Conservation (phyloP, 2,797 vertebrate genomes). For the Lithobates sylvaticus region DNA sequence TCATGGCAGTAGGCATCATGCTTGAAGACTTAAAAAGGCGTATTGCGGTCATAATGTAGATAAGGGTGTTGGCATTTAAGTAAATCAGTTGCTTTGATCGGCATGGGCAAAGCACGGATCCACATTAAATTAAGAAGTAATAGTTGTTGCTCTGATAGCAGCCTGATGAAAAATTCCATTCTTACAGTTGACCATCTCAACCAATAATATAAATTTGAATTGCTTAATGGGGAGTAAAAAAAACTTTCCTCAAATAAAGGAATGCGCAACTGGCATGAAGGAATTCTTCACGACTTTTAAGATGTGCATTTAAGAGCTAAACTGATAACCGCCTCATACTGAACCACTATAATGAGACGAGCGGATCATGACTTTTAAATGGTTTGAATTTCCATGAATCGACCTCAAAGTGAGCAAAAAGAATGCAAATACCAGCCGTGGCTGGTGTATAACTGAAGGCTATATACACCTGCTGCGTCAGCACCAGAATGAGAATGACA, state of each 20-base stretch:
- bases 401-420: constrained; percentile 52
- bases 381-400: constrained; percentile 46
- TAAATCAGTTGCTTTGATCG: too few relatives aligned
- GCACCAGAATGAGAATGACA: constrained; percentile 31
- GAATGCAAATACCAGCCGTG: constrained; percentile 37
- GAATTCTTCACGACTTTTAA: constrained; percentile 33
- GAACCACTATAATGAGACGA: constrained; percentile 38
- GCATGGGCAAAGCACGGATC: neutral
- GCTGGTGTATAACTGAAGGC: constrained; percentile 45
- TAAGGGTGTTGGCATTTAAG: too few relatives aligned
- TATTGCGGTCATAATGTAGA: too few relatives aligned
- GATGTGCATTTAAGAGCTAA: constrained; percentile 27
- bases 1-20: too few relatives aligned
- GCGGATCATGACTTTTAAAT: constrained; percentile 35
- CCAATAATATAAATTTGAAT: constrained; percentile 25
- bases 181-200: neutral
- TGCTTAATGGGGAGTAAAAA: constrained; percentile 25
- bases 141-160: neutral
- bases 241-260: constrained; percentile 34
- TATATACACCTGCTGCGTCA: constrained; percentile 54
- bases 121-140: neutral
- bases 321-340: constrained; percentile 37
- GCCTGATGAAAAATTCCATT: constrained; percentile 7
- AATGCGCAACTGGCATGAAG: constrained; percentile 19
- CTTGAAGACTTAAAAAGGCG: too few relatives aligned